Evolutionary conservation across 2,797 vertebrate species (phyloP), one percentile per base, ranked within the genome.

Genomic region (Hydrolagus colliei): DNA sequence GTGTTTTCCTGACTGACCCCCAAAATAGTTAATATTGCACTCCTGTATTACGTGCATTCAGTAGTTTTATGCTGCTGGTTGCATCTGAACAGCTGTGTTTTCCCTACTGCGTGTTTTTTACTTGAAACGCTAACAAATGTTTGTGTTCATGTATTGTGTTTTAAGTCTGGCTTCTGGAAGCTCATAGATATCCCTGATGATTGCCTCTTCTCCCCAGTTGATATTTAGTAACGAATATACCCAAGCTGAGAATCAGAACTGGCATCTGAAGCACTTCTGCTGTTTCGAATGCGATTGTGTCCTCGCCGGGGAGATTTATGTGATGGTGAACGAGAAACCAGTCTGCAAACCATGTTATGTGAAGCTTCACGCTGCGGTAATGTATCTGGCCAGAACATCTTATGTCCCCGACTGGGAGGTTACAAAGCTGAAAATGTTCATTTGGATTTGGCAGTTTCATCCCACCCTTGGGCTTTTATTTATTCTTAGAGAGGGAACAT

Each of bases 201-300:
- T 32, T 84, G 4, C 14, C 63, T 82, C 63, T 18, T 52, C 87
- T 78, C 86, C 52, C 82, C 87, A 99, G 98, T 91, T 99, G 86
- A 99, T 99, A 93, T 99, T 99, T 94, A 95, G 96, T 91, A 98
- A 98, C 6, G 97, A 99, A 91, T 99, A 99, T 88, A 99, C 98
- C 27, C 97, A 98, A 87, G 98, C 98, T 0, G 98, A 99, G 89
- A 95, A 93, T 63, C 98, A 97, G 82, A 97, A 96, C 88, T 99
- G 98, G 98, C 98, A 99, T 86, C 94, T 99, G 93, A 99, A 99
- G 88, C 98, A 99, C 89, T 99, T 99, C 92, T 99, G 98, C 93
- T 99, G 98, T 77, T 99, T 98, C 85, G 97, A 99, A 32, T 99
- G 98, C 41, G 98, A 99, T 88, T 95, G 93, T n/a, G 91, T 99